Conservation (phyloP, 2,888 invertebrate genomes). For the Pheosia tremula region DNA sequence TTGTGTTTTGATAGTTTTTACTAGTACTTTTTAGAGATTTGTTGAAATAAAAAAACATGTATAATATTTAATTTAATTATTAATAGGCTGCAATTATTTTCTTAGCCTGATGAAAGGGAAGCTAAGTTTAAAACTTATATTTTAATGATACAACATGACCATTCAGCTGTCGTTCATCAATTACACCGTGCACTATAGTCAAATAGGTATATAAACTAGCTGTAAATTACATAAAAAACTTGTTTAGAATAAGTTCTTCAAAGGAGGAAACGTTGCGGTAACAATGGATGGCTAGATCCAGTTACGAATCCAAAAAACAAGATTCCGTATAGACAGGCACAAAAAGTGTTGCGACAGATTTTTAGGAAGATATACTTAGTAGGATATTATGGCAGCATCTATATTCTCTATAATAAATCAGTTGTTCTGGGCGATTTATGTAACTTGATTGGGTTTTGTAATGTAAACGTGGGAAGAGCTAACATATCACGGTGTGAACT, state of each 20-base stretch:
- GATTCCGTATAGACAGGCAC: not conserved
- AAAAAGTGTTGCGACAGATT: conserved; percentile 6
- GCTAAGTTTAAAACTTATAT: no score
- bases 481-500: no score
- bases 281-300: conserved; percentile 4
- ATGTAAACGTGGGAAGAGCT: no score
- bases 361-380: not conserved
- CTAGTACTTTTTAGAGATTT: conserved; percentile 4
- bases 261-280: conserved; percentile 3
- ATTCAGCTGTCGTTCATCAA: not conserved
- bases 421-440: no score
- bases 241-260: conserved; percentile 4
- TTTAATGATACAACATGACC: not conserved
- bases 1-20: conserved; percentile 2
- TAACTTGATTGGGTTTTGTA: no score
- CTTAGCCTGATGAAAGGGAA: no score
- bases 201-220: conserved; percentile 1
- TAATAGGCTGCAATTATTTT: no score
- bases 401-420: no score
- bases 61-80: no score
- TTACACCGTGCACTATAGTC: not conserved
- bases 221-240: conserved; percentile 1
- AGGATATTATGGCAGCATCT: not conserved
- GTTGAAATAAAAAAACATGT: conserved; percentile 12
- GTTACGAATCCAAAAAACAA: conserved; percentile 5